A percentile compares a stretch with the other conserved stretches of the same genome.
phyloP scores from a whole-genome alignment of 2,113 vertebrate species.

The Misgurnus anguillicaudatus region DNA sequence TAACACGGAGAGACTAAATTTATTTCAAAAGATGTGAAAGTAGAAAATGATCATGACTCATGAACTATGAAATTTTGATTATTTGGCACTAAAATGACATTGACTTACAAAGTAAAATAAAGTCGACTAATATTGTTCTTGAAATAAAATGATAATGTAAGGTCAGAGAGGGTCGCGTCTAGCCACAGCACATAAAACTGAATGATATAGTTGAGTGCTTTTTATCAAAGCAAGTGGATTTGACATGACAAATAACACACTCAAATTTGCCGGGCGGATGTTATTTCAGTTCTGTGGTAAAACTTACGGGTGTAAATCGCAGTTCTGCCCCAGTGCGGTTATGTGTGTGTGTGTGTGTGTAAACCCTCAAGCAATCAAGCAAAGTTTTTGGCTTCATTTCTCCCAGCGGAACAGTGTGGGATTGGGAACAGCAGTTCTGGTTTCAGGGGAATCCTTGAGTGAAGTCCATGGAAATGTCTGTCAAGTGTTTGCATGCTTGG shows the following conservation, averaged over 20 bases:
- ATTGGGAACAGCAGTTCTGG: neutral
- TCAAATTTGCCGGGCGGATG: neutral
- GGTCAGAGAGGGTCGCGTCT: too few relatives aligned
- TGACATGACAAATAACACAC: neutral
- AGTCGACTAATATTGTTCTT: too few relatives aligned
- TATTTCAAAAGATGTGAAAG: too few relatives aligned
- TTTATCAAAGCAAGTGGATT: neutral
- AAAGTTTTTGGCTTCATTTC: neutral
- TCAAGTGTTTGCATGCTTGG: neutral
- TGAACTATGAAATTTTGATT: too few relatives aligned
- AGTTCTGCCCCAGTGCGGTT: conserved; percentile 4
- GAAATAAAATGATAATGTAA: too few relatives aligned
- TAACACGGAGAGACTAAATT: too few relatives aligned
- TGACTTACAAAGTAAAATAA: too few relatives aligned
- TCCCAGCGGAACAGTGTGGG: neutral
- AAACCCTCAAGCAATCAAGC: conserved; percentile 4
- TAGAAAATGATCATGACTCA: too few relatives aligned
- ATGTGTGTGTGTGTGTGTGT: neutral
- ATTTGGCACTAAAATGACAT: too few relatives aligned
- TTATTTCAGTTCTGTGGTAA: neutral
- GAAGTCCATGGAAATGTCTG: neutral
- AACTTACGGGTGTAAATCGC: neutral
- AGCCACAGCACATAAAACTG: neutral
- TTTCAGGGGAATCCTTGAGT: neutral
- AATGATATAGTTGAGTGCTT: neutral